Conservation (phyloP, 2,797 vertebrate genomes). For the Peromyscus eremicus region DNA sequence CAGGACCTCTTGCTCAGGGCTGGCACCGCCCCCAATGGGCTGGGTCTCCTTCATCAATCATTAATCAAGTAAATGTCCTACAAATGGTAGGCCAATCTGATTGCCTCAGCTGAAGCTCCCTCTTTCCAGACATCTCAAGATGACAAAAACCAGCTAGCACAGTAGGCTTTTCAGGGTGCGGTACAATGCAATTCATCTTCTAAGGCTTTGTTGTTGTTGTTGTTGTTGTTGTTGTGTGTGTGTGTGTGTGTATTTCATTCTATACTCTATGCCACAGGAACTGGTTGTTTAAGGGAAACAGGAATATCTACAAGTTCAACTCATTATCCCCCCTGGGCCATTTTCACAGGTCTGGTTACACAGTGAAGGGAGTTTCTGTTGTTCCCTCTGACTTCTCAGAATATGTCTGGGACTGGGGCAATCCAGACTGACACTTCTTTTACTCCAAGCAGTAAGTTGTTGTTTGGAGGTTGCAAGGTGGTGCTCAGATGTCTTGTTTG, state of each 20-base stretch:
- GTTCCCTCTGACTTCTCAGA: neutral
- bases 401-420: neutral
- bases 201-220: conserved; percentile 54
- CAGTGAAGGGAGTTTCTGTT: conserved; percentile 25
- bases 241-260: neutral
- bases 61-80: neutral
- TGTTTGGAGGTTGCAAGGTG: neutral
- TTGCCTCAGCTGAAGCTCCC: neutral
- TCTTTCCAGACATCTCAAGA: neutral
- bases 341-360: conserved; percentile 18
- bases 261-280: neutral
- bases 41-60: neutral
- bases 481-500: neutral
- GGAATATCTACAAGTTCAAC: conserved; percentile 33
- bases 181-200: conserved; percentile 57
- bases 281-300: conserved; percentile 40
- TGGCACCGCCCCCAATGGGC: neutral
- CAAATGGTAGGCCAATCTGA: neutral
- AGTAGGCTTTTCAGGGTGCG: conserved; percentile 28
- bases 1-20: neutral
- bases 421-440: neutral
- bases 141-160: neutral
- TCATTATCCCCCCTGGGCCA: conserved; percentile 1
- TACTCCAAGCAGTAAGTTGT: neutral
- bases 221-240: too few species aligned